Base-by-base conservation (phyloP, 2,113 vertebrate species). In the Urocitellus parryii region DNA sequence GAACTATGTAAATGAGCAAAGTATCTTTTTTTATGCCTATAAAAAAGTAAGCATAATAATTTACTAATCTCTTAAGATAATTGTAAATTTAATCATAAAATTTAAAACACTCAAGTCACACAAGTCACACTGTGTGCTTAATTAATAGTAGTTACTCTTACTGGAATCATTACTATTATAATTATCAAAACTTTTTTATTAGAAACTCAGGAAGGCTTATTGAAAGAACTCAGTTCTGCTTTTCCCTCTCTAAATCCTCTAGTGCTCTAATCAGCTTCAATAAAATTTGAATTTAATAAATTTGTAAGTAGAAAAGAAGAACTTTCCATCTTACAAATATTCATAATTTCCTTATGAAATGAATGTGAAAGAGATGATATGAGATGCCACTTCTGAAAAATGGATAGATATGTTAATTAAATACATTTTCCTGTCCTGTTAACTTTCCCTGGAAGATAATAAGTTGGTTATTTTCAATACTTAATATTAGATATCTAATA, bases 181-280 rank as follows among this genome's bases (percentile, higher is more conserved):
- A 83, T 83, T 92, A 91, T 45, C 12, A 96, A 94, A 90, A 67
- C 90, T 90, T 91, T 58, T 58, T 81, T 87, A 48, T 74, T 91
- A 91, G 65, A 89, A 65, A 79, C 18, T 11, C 48, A 20, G 1
- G 16, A 78, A 37, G 8, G 3, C 1, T 72, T 85, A 42, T 74
- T 81, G 4, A n/a, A 91, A 85, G 10, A 78, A 91, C 45, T 74
- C 9, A 17, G 3, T 67, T 81, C 37, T 88, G 1, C 8, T 88
- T 84, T 85, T 92, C 9, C 58, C 84, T 88, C 39, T 37, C 29
- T 53, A 61, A 94, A 58, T 76, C 11, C 1, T 76, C 20, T 72
- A 68, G 25, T 17, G 13, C 8, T 65, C 22, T 84, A 90, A 78
- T 4, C 24, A 42, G 1, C 34, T 61, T 58, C 34, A 34, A 29